A percentile compares a stretch with the other conserved stretches of the same genome.
These are phyloP conservation scores for Hyles vespertilio DNA, from an alignment of 1,140 invertebrate genomes.

Conservation along the genomic window DNA sequence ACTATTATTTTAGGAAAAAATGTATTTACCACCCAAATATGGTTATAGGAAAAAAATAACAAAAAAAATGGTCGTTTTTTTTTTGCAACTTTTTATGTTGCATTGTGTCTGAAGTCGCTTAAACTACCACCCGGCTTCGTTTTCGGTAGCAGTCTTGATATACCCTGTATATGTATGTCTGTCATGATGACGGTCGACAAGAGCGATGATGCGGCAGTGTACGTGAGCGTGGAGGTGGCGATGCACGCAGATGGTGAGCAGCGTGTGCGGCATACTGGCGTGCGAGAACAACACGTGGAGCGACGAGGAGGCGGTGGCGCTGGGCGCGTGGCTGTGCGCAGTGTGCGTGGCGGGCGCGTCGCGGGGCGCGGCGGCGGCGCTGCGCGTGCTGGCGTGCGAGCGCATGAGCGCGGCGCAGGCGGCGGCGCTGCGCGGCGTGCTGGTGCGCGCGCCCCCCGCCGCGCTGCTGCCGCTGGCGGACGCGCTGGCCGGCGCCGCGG, in stretches of 20 bases:
- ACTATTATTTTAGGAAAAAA: too few species aligned
- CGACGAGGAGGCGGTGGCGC: not conserved
- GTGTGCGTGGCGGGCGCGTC: not conserved
- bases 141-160: too few species aligned
- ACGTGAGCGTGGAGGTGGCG: not conserved
- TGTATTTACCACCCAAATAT: too few species aligned
- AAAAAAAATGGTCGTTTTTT: too few species aligned
- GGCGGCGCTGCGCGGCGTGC: not conserved
- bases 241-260: not conserved
- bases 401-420: not conserved
- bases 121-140: too few species aligned
- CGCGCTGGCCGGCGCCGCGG: not conserved
- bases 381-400: not conserved
- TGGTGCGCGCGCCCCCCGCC: not conserved
- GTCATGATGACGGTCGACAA: not conserved
- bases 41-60: too few species aligned
- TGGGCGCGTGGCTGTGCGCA: conserved; percentile 5
- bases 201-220: not conserved
- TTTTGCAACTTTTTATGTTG: too few species aligned
- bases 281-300: not conserved
- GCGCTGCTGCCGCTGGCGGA: conserved; percentile 1
- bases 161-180: too few species aligned
- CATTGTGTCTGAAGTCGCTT: too few species aligned
- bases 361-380: not conserved
- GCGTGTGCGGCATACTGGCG: not conserved